Base-by-base conservation (phyloP, 2,888 invertebrate genomes). In the Hyles lineata region DNA sequence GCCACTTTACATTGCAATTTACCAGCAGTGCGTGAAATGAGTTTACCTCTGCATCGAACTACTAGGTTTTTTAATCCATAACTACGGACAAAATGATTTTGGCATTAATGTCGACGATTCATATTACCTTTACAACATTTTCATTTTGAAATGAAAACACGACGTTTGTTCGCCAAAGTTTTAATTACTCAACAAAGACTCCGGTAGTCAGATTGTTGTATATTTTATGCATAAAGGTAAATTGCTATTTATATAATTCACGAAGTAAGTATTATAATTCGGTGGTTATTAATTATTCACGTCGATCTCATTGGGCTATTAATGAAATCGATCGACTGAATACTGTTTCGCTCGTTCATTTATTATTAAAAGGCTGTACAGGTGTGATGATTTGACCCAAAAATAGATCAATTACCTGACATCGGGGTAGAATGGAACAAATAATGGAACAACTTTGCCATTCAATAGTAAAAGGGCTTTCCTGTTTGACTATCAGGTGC, bases 361-460 rank as follows among this genome's bases (percentile, higher is more conserved):
- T 76, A 72, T 69, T 72, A 76, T 76, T 74, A 58, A 75, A 76
- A 70, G 23, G 70, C 58, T 50, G 23, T 43, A 73, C 59, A 70
- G 35, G 35, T 29, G 62, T 70, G 21, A 73, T 77, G 60, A 63
- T 59, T 23, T 62, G 67, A 63, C 70, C 60, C 74, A 23, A 67
- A 50, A 43, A 63, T 35, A 43, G 35, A 63, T 43, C 63, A 63
- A 43, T 63, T 63, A 63, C 63, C 21, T 21, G 21, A 63, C 21
- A 74, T 79, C 71, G 55, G 50, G 67, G 77, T 79, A 77, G 72
- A 83, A 79, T 80, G 73, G 74, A 81, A 71, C 75, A 76, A 55
- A 72, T 80, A 82, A 83, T 81, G 76, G 79, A 72, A 79, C 75
- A 83, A 81, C 77, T 82, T 84, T 80, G 75, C 67, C 71, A 75